Conservation (phyloP, 2,888 invertebrate genomes). For the Microplitis deprimator region DNA sequence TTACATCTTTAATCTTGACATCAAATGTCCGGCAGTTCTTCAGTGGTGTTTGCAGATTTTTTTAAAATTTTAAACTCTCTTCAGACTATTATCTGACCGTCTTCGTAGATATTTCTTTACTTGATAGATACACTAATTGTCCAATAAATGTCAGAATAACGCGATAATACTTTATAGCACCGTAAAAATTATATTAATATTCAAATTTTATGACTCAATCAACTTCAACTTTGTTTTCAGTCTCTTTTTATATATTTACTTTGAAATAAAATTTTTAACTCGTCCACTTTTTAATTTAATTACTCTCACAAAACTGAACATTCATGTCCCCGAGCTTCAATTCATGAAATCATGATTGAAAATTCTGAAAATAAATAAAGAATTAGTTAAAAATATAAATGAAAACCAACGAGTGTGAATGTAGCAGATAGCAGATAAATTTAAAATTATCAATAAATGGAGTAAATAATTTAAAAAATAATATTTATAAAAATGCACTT, state of each 20-base stretch:
- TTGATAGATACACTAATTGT: neutral
- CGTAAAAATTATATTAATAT: neutral
- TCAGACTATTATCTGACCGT: neutral
- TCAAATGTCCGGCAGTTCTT: neutral
- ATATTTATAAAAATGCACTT: no score
- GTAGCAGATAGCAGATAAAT: no score
- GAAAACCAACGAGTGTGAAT: neutral
- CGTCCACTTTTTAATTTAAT: neutral
- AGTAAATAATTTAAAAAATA: no score
- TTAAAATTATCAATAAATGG: no score
- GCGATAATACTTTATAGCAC: neutral
- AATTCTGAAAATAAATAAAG: neutral
- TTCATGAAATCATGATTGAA: neutral
- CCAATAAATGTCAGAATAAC: neutral
- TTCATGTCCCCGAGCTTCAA: neutral
- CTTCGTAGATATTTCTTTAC: neutral
- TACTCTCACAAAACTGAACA: neutral
- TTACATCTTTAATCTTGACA: neutral
- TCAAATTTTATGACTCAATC: neutral
- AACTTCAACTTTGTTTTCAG: neutral
- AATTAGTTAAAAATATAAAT: neutral
- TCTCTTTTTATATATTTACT: neutral
- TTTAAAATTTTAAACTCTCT: neutral
- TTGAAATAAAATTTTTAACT: neutral
- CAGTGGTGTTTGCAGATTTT: neutral